Evolutionary conservation across 2,113 vertebrate genomes (phyloP).

Genomic region (Nipponia nippon): DNA sequence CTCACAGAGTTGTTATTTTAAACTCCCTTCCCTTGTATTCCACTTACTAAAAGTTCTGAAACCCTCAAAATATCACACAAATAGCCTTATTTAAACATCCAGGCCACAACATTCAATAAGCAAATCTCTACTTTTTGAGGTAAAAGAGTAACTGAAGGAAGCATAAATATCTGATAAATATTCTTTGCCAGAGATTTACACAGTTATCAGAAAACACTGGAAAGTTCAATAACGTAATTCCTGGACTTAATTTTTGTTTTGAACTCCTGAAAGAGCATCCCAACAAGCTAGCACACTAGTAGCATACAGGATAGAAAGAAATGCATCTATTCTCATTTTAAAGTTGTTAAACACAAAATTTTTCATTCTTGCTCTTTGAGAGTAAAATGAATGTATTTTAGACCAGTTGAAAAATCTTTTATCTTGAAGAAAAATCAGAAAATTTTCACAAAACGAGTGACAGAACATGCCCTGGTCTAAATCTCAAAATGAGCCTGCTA

Average conservation of each 20-base stretch:
- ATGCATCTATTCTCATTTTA: not conserved
- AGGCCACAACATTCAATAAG: not conserved
- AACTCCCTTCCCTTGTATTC: not conserved
- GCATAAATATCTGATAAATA: not conserved
- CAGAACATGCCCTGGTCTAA: not conserved
- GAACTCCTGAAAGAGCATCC: not conserved
- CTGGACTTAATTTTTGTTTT: not conserved
- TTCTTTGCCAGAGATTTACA: not conserved
- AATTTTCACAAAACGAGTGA: not conserved
- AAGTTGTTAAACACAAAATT: not conserved
- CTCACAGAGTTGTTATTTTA: not conserved
- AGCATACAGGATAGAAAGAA: not conserved
- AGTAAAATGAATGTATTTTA: not conserved
- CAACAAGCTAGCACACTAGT: not conserved
- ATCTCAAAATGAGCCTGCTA: not conserved
- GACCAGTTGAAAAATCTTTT: not conserved
- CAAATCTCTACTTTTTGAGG: not conserved
- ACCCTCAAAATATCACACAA: not conserved
- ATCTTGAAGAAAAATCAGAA: not conserved
- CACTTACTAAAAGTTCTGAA: not conserved
- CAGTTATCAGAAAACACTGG: not conserved
- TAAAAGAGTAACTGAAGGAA: not conserved
- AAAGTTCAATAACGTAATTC: not conserved
- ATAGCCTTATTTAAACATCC: not conserved
- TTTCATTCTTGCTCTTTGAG: not conserved